Evolutionary conservation across 2,797 vertebrate genomes (phyloP), one percentile per base, ranked within the genome.

Genomic region (Austrolebias charrua): DNA sequence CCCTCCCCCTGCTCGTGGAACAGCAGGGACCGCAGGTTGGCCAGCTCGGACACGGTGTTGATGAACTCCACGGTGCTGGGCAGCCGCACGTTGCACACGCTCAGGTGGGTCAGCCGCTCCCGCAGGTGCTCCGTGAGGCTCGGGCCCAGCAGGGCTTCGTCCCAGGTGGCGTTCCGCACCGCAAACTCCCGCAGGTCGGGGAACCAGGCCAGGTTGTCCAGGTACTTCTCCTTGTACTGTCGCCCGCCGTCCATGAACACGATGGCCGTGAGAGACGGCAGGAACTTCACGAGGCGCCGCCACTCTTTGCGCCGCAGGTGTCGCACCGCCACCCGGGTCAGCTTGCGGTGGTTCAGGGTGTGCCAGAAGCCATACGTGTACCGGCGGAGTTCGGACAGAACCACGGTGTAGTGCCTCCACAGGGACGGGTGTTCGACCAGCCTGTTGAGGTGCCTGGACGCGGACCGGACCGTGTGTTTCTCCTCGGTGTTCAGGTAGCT

Each of bases 301-400:
- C 86, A 89, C 63, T 89, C 88, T 55, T 81, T 86, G 4, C 84
- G 83, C 60, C 83, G 72, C 42, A 89, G 66, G 28, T 86, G 86
- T 0, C 85, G 66, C 28, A 89, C 86, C 40, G 81, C 72, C 2
- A 84, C 82, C 1, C 83, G 74, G 0, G 88, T 83, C 20, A 88
- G 78, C 16, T 61, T 80, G 15, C 88, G 84, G 35, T 51, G 52
- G 24, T 5, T 55, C 51, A 89, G 71, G 0, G 80, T 88, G 61
- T 80, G 76, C 88, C 86, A 89, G 71, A 86, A 86, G 38, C 88
- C 86, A 73, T 79, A 84, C 1, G 81, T 88, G 75, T 89, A 89
- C 50, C 88, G 88, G 5, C 84, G 81, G 1, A 88, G 79, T 46
- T 87, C 79, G 31, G 81, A 78, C 66, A 89, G 60, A 29, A 81